Percentiles rank a stretch among this genome's conserved stretches.
Conservation (phyloP, 2,113 vertebrate species). For the Irena cyanogastra region DNA sequence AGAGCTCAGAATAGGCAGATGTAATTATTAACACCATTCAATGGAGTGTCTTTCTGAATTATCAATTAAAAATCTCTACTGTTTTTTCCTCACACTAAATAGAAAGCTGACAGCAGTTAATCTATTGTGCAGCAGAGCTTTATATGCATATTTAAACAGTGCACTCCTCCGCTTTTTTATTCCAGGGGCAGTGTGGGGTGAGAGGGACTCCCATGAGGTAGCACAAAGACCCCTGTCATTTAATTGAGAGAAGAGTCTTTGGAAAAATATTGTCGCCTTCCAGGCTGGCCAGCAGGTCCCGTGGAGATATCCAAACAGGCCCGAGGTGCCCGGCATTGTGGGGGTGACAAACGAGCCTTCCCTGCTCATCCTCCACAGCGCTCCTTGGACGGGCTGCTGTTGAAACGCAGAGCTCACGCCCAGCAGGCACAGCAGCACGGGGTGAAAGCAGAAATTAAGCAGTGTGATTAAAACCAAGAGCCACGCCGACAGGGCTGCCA, state of each 20-base stretch:
- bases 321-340: background rate
- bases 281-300: slow-evolving; percentile 56
- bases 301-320: slow-evolving; percentile 46
- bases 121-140: slow-evolving; percentile 51
- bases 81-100: slow-evolving; percentile 44
- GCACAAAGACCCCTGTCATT: slow-evolving; percentile 53
- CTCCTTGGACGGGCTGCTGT: background rate
- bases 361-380: background rate
- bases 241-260: slow-evolving; percentile 27
- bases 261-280: slow-evolving; percentile 48
- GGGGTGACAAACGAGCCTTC: slow-evolving; percentile 12
- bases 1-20: slow-evolving; percentile 62
- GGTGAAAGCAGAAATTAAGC: slow-evolving; percentile 12
- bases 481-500: background rate
- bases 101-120: slow-evolving; percentile 45
- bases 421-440: background rate
- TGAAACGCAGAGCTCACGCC: background rate
- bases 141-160: slow-evolving; percentile 61
- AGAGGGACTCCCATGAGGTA: slow-evolving; percentile 49
- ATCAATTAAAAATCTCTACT: slow-evolving; percentile 67
- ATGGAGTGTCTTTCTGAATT: slow-evolving; percentile 62
- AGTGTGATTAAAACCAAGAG: slow-evolving; percentile 22
- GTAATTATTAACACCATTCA: slow-evolving; percentile 67
- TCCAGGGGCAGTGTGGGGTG: slow-evolving; percentile 34
- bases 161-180: slow-evolving; percentile 31